Base-by-base conservation (phyloP, 2,888 invertebrate species). In the Mayetiola destructor region DNA sequence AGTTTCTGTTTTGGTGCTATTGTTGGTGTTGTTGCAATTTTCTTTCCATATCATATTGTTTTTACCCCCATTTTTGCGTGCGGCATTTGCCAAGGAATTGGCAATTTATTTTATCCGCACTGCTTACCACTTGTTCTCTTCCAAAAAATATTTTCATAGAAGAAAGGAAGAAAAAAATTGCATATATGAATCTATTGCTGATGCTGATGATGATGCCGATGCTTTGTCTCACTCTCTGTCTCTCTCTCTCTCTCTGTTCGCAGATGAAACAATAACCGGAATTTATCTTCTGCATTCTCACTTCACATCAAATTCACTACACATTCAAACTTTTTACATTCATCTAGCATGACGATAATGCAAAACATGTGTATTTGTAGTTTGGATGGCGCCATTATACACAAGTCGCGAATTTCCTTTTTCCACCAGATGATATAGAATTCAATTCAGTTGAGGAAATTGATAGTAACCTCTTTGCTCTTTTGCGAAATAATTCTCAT, bases 311-410 rank as follows among this genome's bases (percentile, higher is more conserved):
- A 12, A 10, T 18, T 6, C 39, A 39, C 18, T 39, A 12, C 23
- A 10, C 14, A 27, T 48, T 48, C 27, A 23, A 27, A 48, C 27
- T 27, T 16, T 48, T 48, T 27, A n/a, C 14, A 48, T 48, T 48
- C 48, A 48, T 48, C 48, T 27, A 27, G 48, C 48, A 48, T 48
- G 48, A 48, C 48, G 48, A 48, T 48, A 48, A 48, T 48, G 48
- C 29, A 48, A 48, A 48, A 48, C 48, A 48, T 27, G 48, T 48
- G 48, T 48, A 48, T 27, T 27, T 23, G 23, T 23, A 27, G 48
- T 27, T 48, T 27, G 21, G 27, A 48, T 48, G 48, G 48, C 48
- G 48, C 48, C 48, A 48, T 48, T 48, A 48, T 48, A 27, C 36
- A 4, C 48, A 27, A 48, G 48, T 48, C 48, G 23, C 48, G 29